Percentiles rank a stretch among this genome's conserved stretches.
Conservation (phyloP, 2,113 vertebrate genomes). For the Chascanopsetta lugubris region DNA sequence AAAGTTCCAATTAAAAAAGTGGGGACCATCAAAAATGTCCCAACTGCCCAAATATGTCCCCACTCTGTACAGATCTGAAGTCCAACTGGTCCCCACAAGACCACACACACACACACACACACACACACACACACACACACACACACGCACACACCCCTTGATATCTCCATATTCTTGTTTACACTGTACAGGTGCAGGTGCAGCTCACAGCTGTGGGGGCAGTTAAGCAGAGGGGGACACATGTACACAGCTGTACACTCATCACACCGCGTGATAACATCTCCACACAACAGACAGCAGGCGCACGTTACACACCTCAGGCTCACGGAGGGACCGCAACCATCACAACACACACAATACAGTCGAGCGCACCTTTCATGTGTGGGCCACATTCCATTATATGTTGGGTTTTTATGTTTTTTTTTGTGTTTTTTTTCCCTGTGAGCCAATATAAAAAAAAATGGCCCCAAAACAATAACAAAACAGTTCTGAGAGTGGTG, state of each 20-base stretch:
- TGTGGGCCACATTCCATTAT: too few species aligned
- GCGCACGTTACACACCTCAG: slow-evolving; percentile 57
- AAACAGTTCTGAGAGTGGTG: too few species aligned
- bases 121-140: slow-evolving; percentile 2
- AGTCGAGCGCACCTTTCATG: background rate
- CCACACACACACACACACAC: slow-evolving; percentile 6
- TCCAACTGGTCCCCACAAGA: too few species aligned
- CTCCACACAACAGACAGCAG: slow-evolving; percentile 63
- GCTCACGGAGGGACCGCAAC: slow-evolving; percentile 7
- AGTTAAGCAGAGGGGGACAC: slow-evolving; percentile 35
- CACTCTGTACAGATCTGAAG: too few species aligned
- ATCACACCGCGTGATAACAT: slow-evolving; percentile 54
- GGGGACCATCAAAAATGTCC: too few species aligned
- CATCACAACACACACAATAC: background rate
- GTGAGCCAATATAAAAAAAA: too few species aligned
- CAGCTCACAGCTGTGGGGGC: slow-evolving; percentile 54
- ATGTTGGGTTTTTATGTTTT: too few species aligned
- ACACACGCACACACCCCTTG: too few species aligned
- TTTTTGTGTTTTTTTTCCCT: too few species aligned
- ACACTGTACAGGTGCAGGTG: slow-evolving; percentile 69
- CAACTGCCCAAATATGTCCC: too few species aligned
- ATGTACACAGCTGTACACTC: slow-evolving; percentile 32
- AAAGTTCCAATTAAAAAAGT: too few species aligned
- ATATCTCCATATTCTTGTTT: slow-evolving; percentile 48
- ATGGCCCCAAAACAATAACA: too few species aligned